phyloP scores from a whole-genome alignment of 2,888 invertebrate genomes.

The Trilocha varians region DNA sequence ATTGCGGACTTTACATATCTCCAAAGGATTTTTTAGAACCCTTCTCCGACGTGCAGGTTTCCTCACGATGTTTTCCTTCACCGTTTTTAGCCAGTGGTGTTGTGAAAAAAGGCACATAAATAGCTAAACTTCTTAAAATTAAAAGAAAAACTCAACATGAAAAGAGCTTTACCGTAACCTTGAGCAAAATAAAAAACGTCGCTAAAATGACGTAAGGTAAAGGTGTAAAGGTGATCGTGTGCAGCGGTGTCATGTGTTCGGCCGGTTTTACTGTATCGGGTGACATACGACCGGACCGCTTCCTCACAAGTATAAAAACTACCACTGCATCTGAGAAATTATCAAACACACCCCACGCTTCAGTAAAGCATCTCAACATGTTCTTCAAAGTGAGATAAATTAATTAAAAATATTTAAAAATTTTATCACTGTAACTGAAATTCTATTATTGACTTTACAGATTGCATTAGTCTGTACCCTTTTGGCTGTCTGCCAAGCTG shows the following conservation, averaged over 20 bases:
- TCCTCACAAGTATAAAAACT: constrained; percentile 61
- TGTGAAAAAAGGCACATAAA: too few species aligned
- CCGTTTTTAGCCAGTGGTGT: too few species aligned
- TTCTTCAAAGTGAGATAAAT: constrained; percentile 33
- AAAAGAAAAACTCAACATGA: too few species aligned
- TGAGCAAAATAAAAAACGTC: constrained; percentile 50
- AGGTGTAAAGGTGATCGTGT: constrained; percentile 52
- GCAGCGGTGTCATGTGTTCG: constrained; percentile 50
- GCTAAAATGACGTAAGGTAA: constrained; percentile 48
- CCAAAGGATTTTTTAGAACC: too few species aligned
- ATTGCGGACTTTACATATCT: too few species aligned
- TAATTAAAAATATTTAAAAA: background rate
- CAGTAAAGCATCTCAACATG: constrained; percentile 53
- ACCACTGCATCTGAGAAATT: constrained; percentile 39
- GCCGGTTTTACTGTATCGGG: constrained; percentile 56
- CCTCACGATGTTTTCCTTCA: too few species aligned
- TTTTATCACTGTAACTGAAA: background rate
- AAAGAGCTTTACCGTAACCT: constrained; percentile 47
- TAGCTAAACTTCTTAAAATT: too few species aligned
- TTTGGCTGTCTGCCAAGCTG: constrained; percentile 62
- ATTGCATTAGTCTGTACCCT: constrained; percentile 50
- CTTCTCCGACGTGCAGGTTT: too few species aligned
- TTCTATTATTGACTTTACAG: constrained; percentile 31
- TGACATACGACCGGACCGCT: constrained; percentile 37
- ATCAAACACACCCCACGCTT: constrained; percentile 52